These are phyloP conservation scores for Salvelinus sp. DNA, from an alignment of 2,113 vertebrate species.

Conservation along the genomic window DNA sequence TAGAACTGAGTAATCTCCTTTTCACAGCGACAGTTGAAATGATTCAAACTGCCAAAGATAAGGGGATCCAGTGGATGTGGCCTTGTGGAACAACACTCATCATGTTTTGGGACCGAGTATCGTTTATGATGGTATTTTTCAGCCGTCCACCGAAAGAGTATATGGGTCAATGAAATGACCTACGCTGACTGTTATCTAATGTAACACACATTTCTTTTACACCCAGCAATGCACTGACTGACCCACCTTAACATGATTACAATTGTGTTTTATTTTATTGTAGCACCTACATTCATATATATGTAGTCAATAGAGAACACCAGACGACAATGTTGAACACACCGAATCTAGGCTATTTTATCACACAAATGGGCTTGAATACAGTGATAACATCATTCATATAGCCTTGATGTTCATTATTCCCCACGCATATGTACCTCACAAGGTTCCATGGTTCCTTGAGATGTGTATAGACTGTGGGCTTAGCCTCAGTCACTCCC, in stretches of 20 bases:
- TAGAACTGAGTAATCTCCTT: conserved; percentile 5
- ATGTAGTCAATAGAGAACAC: too few relatives aligned
- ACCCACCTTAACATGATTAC: too few relatives aligned
- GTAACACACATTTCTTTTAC: neutral
- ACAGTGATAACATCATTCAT: neutral
- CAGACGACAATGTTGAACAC: too few relatives aligned
- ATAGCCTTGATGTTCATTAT: too few relatives aligned
- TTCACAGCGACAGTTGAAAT: conserved; percentile 5
- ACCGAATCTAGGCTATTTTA: too few relatives aligned
- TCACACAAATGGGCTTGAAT: too few relatives aligned
- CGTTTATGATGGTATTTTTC: neutral
- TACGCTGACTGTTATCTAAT: neutral
- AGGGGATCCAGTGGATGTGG: conserved; percentile 10
- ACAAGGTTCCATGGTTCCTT: too few relatives aligned
- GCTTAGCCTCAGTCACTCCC: too few relatives aligned
- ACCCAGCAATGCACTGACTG: neutral
- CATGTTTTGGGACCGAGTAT: neutral
- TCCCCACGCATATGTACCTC: too few relatives aligned
- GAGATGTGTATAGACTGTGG: too few relatives aligned
- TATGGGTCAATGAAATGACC: conserved; percentile 4
- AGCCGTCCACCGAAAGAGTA: neutral
- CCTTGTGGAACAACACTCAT: neutral
- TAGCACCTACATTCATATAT: too few relatives aligned
- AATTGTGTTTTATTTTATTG: too few relatives aligned
- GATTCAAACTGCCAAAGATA: conserved; percentile 9